Evolutionary conservation across 2,888 invertebrate genomes (phyloP), one percentile per base, ranked within the genome.

Genomic region (Leptinotarsa tumamoca): DNA sequence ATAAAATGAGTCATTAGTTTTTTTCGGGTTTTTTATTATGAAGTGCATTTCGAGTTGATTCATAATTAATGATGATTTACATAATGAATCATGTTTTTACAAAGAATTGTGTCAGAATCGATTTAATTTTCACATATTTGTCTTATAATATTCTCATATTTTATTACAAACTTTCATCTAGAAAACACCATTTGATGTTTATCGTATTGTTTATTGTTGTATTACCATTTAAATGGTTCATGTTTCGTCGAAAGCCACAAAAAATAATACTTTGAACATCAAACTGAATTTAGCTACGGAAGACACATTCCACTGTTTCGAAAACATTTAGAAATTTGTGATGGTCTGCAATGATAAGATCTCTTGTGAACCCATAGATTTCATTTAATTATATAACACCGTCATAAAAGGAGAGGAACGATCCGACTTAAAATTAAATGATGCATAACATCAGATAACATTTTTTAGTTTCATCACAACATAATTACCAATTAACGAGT

Each of bases 381-480:
- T 58, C 70, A 70, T 58, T 33, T 33, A 13, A 70, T 58, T 70
- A 50, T 21, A 17, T 70, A 70, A 70, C 21, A 50, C n/a, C 10
- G 14, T 58, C 33, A 61, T 56, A 70, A 58, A 70, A 18, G 21
- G 70, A 61, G 49, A 61, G 58, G 58, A 58, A 49, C 58, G 18
- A 58, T 54, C 61, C 50, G 43, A 50, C 58, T 58, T 68, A 3
- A 15, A 58, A 70, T 51, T 33, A 33, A 58, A 50, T 33, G 58
- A 17, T 50, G 15, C 52, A 27, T 54, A 33, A 54, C 68, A 68
- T 52, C n/a, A 43, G 43, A 43, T 43, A 43, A 21, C 58, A 23
- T 21, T 14, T 58, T 23, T 58, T 14, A 15, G 21, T 27, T 23
- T 4, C 27, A 58, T 23, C 58, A 13, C 14, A 15, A 15, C 21